Base-by-base conservation (phyloP, 2,113 vertebrate species). In the Sula dactylatra region DNA sequence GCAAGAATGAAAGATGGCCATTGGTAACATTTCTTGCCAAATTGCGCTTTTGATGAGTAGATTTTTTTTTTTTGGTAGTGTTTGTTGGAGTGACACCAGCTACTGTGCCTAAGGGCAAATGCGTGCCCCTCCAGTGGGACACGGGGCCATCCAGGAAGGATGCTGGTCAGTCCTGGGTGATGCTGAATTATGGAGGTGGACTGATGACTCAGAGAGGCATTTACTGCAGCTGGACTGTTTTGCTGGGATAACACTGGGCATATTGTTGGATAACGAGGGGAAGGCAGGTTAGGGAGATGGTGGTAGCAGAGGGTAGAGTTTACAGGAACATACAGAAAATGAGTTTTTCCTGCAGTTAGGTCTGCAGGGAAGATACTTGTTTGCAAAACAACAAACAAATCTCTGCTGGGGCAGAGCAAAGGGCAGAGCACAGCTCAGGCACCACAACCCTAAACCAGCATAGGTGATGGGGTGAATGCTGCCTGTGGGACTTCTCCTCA, bases 381-480 rank as follows among this genome's bases (percentile, higher is more conserved):
- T 67, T 64, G n/a, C 40, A 47, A 47, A 82, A 32, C 11, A 52
- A 6, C 15, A n/a, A 40, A 12, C 2, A 34, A 31, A 87, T 8
- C 2, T 49, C 45, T 61, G 7, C 0, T 38, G 52, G 29, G 62
- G 31, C 13, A 38, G 27, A 49, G 38, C 44, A 50, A 55, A 55
- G 65, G 45, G 34, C 50, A 62, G 50, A 29, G 42, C 49, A 70
- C 11, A 50, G 13, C 62, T 29, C 3, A 56, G 62, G 9, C n/a
- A 59, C 5, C 32, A 13, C 11, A 26, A 4, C 31, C 38, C 47
- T 13, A 10, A 65, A 25, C 1, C 74, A 7, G 26, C 0, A 2
- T 3, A 25, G 34, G 16, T 16, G 22, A 29, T 8, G 27, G 29
- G 42, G 11, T 3, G 4, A 27, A 26, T 15, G 19, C 56, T 47